These are phyloP conservation scores for Corythaeola cristata DNA, from an alignment of 2,113 vertebrate species.

Conservation along the genomic window DNA sequence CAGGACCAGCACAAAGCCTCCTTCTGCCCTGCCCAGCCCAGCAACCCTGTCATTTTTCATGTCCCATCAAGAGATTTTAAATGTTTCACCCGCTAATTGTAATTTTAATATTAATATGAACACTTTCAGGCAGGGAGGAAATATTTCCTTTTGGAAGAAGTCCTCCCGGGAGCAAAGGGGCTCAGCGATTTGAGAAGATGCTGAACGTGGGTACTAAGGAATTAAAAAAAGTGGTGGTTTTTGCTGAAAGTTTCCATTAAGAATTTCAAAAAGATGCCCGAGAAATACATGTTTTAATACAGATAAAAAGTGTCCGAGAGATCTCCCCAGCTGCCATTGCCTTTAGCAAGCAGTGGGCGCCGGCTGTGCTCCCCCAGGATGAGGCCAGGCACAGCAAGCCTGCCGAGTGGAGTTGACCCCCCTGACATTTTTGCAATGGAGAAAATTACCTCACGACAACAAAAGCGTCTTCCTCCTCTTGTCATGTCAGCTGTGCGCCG, in stretches of 20 bases:
- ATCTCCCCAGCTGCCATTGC: not conserved
- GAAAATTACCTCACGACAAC: not conserved
- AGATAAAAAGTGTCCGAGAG: not conserved
- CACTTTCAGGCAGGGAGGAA: not conserved
- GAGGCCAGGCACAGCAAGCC: not conserved
- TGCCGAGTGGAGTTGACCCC: rapidly evolving
- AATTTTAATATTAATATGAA: conserved; percentile 9
- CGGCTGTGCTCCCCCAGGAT: not conserved
- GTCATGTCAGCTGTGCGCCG: not conserved
- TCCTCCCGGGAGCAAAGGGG: not conserved
- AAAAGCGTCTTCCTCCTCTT: not conserved
- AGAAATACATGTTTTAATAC: not conserved
- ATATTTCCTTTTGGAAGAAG: not conserved
- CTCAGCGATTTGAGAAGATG: not conserved
- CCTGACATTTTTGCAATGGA: not conserved
- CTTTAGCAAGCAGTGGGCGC: not conserved
- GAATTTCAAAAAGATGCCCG: not conserved
- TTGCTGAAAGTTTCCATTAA: not conserved
- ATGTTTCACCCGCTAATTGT: not conserved
- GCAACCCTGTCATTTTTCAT: not conserved
- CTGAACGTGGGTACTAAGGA: not conserved
- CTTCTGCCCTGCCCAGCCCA: not conserved
- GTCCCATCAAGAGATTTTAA: not conserved
- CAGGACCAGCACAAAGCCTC: not conserved
- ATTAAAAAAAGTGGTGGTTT: not conserved